A percentile compares a stretch with the other conserved stretches of the same genome.
Evolutionary conservation across 2,113 vertebrate genomes (phyloP).

Genomic region (Prionailurus bengalensis): DNA sequence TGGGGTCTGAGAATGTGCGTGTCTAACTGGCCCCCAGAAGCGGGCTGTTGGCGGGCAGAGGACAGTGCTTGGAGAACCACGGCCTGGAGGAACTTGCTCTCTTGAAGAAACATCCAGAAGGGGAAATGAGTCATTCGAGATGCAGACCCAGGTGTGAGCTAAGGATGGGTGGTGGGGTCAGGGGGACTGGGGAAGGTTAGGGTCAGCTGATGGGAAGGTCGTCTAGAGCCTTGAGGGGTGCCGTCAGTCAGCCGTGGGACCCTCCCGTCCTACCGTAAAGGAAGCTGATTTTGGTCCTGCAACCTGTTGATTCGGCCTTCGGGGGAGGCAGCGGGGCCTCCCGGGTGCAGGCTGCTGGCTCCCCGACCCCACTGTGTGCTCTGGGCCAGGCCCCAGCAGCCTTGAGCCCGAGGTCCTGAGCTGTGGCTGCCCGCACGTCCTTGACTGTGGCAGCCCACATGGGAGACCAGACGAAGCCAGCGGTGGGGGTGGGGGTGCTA

Average conservation of each 20-base stretch:
- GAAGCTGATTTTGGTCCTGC: not conserved
- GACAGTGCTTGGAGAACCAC: not conserved
- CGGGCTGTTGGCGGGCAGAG: not conserved
- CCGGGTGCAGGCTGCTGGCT: not conserved
- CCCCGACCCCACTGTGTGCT: not conserved
- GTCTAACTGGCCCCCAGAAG: not conserved
- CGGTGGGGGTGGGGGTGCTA: fast-evolving
- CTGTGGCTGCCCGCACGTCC: fast-evolving
- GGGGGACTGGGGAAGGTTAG: not conserved
- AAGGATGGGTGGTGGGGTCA: no score
- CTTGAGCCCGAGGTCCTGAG: not conserved
- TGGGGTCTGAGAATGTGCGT: not conserved
- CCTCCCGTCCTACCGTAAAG: not conserved
- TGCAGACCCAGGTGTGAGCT: not conserved
- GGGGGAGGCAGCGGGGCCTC: not conserved
- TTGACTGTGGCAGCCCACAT: not conserved
- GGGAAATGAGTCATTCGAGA: not conserved
- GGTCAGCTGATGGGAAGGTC: not conserved
- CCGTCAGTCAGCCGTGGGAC: not conserved
- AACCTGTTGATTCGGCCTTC: no score
- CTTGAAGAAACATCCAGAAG: not conserved
- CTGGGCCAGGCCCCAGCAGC: not conserved
- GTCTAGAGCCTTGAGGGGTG: not conserved
- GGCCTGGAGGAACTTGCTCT: not conserved
- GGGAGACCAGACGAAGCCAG: not conserved